Percentiles rank a stretch among this genome's conserved stretches.
Evolutionary conservation across 92 coral and sea anemone species (phyloP).

Genomic region (Chrysogorgia sp.): DNA sequence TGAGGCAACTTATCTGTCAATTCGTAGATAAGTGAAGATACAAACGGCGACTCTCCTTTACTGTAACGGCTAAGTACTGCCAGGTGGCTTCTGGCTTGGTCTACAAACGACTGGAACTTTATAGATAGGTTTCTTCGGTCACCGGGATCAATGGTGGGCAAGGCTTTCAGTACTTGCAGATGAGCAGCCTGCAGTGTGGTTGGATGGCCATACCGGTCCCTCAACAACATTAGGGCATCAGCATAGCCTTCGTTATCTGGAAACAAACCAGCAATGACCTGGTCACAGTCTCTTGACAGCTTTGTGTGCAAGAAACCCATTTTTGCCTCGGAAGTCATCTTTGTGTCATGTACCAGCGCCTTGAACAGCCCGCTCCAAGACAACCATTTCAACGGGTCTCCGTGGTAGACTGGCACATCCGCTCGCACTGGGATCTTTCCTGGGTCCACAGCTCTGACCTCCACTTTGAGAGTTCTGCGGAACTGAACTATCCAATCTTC

Average conservation of each 20-base stretch:
- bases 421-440: conserved; percentile 35
- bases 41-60: conserved; percentile 33
- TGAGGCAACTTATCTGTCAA: conserved; percentile 29
- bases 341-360: conserved; percentile 32
- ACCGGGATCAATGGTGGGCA: background rate
- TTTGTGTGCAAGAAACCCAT: conserved; percentile 33
- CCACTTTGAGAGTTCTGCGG: background rate
- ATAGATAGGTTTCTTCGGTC: background rate
- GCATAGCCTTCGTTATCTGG: conserved; percentile 40
- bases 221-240: conserved; percentile 21
- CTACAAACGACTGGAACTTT: conserved; percentile 24
- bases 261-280: conserved; percentile 29
- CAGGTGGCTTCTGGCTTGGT: conserved; percentile 32
- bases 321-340: conserved; percentile 35
- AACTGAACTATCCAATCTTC: conserved; percentile 36
- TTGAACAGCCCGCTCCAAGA: conserved; percentile 37
- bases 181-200: conserved; percentile 33
- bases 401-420: conserved; percentile 23
- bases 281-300: conserved; percentile 23
- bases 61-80: conserved; percentile 26
- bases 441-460: conserved; percentile 19
- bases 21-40: conserved; percentile 24
- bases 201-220: conserved; percentile 37
- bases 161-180: conserved; percentile 15
- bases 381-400: conserved; percentile 35